Conservation (phyloP, 1,140 invertebrate genomes). For the Colletes latitarsis region DNA sequence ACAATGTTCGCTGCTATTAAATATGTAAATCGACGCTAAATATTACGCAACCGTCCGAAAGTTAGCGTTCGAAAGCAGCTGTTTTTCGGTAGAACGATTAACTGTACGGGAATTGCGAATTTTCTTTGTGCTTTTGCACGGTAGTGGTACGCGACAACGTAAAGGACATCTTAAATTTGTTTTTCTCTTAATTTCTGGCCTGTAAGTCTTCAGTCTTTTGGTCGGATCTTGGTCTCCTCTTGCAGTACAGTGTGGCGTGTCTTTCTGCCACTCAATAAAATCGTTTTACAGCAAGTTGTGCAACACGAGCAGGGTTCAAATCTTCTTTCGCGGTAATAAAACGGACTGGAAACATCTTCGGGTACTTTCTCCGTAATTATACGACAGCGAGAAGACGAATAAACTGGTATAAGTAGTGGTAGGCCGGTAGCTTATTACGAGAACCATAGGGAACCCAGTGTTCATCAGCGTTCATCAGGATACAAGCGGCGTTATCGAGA, state of each 20-base stretch:
- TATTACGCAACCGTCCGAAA: neutral
- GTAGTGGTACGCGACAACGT: too few relatives aligned
- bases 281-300: neutral
- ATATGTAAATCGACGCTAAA: neutral
- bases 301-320: neutral
- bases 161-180: too few relatives aligned
- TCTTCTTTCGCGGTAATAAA: neutral
- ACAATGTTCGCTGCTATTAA: too few relatives aligned
- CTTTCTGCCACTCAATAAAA: neutral
- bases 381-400: conserved; percentile 23
- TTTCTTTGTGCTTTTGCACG: too few relatives aligned
- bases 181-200: too few relatives aligned
- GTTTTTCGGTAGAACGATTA: neutral
- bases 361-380: conserved; percentile 51
- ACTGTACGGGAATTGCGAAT: neutral
- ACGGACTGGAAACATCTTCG: neutral
- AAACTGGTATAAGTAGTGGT: conserved; percentile 6
- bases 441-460: conserved; percentile 11
- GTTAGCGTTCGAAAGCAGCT: neutral
- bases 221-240: neutral
- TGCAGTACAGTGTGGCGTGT: neutral
- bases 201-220: too few relatives aligned
- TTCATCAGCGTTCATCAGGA: neutral
- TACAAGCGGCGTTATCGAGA: neutral
- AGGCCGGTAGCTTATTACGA: conserved; percentile 50